These are phyloP conservation scores for Ceyx erithaca DNA, from an alignment of 2,797 vertebrate species.

Conservation along the genomic window DNA sequence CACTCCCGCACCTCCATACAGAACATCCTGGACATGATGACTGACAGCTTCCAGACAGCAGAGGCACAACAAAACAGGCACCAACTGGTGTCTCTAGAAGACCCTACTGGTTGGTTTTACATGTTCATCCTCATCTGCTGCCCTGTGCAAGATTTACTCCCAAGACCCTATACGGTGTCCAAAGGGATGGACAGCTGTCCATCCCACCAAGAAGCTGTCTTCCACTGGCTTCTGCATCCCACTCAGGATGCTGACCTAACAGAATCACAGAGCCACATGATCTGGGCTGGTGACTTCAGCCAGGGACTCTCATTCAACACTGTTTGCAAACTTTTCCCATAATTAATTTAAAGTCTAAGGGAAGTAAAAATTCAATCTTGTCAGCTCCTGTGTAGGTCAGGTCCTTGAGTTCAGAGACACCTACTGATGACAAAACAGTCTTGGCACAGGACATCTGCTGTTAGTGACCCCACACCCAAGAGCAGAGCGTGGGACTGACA, in stretches of 20 bases:
- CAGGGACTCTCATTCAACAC: background rate
- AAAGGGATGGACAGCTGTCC: background rate
- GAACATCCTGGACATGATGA: background rate
- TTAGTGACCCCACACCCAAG: background rate
- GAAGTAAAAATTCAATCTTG: background rate
- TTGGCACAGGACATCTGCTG: background rate
- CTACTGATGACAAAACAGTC: background rate
- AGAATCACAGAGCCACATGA: background rate
- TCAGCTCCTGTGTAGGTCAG: background rate
- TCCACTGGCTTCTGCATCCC: background rate
- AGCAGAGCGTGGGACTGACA: background rate
- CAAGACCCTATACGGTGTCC: background rate
- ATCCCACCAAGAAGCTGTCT: background rate
- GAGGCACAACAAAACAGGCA: background rate
- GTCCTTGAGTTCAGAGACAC: background rate
- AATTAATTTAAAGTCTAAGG: background rate
- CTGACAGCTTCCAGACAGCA: slow-evolving; percentile 38
- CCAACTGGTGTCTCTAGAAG: background rate
- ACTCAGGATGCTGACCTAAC: background rate
- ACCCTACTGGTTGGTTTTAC: background rate
- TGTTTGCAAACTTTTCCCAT: background rate
- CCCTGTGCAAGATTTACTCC: background rate
- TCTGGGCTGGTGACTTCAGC: background rate
- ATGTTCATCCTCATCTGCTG: background rate
- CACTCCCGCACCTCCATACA: background rate